Conservation (phyloP, 2,797 vertebrate species). For the Chlorospingus flavigularis region DNA sequence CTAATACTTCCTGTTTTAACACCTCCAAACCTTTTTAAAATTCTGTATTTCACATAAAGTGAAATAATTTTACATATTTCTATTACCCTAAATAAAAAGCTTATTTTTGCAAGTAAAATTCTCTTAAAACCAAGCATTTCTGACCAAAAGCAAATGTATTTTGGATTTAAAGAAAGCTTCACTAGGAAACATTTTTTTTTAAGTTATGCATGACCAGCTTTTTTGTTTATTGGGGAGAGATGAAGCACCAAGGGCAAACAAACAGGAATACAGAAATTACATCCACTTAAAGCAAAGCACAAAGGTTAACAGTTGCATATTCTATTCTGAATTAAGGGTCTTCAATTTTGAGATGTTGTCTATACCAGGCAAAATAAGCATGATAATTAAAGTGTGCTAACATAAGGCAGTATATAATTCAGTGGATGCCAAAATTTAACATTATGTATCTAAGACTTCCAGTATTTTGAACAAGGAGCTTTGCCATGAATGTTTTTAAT, state of each 20-base stretch:
- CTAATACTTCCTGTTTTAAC: background rate
- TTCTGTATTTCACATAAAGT: background rate
- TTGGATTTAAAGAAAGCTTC: background rate
- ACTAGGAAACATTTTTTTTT: background rate
- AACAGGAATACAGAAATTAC: background rate
- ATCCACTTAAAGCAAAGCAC: background rate
- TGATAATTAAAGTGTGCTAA: background rate
- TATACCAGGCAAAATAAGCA: background rate
- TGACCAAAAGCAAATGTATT: background rate
- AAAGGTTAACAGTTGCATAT: background rate
- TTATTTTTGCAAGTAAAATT: background rate
- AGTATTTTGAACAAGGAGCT: background rate
- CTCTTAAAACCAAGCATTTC: background rate
- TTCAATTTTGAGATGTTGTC: background rate
- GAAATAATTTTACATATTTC: background rate
- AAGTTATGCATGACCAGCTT: background rate
- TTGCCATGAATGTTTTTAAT: background rate
- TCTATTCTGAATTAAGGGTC: background rate
- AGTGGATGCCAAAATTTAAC: background rate
- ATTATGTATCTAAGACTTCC: background rate
- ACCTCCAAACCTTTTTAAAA: background rate
- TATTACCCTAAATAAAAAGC: background rate
- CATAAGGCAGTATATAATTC: background rate
- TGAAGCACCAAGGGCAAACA: background rate
- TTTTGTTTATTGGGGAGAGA: background rate